Conservation (phyloP, 2,113 vertebrate species). For the Axis porcinus region DNA sequence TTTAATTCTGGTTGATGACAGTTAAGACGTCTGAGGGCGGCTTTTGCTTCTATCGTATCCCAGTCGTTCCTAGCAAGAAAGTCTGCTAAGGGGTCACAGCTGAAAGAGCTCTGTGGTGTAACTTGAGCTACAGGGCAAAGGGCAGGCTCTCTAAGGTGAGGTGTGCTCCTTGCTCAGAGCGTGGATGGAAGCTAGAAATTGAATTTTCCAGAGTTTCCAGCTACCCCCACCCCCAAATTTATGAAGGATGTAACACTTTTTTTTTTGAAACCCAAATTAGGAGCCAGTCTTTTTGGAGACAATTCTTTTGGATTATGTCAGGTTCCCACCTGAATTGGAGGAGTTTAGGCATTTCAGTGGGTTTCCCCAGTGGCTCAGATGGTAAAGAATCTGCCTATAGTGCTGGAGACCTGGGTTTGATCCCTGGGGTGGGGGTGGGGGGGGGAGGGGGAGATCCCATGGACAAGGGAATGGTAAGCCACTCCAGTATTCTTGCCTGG, state of each 20-base stretch:
- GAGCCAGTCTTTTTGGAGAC: background rate
- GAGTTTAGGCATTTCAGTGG: background rate
- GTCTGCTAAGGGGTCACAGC: background rate
- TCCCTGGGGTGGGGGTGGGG: background rate
- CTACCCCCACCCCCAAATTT: background rate
- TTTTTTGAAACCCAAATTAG: background rate
- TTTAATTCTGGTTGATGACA: background rate
- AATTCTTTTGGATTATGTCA: background rate
- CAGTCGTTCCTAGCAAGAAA: background rate
- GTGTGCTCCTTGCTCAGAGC: background rate
- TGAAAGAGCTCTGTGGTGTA: background rate
- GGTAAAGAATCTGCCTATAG: background rate
- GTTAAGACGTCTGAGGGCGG: background rate
- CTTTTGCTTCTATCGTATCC: background rate
- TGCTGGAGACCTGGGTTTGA: background rate
- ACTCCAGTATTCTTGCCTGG: background rate
- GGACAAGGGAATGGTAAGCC: background rate
- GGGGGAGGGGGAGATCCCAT: rapidly evolving
- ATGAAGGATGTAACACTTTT: background rate
- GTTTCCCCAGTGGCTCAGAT: background rate
- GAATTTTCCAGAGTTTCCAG: background rate
- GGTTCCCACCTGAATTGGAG: background rate
- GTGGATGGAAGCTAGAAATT: background rate
- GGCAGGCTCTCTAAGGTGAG: background rate
- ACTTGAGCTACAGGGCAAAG: background rate